Base-by-base conservation (phyloP, 2,113 vertebrate species). In the Phalacrocorax aristotelis region DNA sequence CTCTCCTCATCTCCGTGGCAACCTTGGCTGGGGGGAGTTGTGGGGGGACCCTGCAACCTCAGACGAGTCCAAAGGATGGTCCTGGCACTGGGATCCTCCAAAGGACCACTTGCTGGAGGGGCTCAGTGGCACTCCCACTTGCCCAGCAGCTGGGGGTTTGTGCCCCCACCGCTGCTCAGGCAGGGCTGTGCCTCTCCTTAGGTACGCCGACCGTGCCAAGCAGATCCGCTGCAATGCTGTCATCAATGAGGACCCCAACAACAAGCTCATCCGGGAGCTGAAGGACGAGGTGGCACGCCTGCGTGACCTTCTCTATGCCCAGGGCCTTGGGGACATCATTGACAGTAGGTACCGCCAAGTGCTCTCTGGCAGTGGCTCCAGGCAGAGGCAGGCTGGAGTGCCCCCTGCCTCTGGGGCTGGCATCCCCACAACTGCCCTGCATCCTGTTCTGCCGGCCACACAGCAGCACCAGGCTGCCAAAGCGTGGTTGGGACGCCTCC, bases 181-280 rank as follows among this genome's bases (percentile, higher is more conserved):
- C 25, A 94, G 66, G 21, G 3, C 25, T 29, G 44, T 89, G 71
- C 79, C 38, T 16, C 38, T 54, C 32, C 38, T 29, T 94, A 99
- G 99, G 98, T 99, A 99, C 0, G 99, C 99, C 0, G 99, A 99
- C 96, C 98, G 99, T 26, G 99, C 99, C 96, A 99, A 99, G 97
- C 99, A 99, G 98, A 99, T 99, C 92, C 99, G 99, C 80, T 99
- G 99, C 80, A 99, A 99, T 0, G 99, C 99, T 0, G 98, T 99
- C 91, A 99, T 99, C 97, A 99, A 99, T 0, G 99, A 99, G 97
- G 99, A 99, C 91, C 99, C 99, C 93, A 99, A 99, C 98, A 99
- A 99, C 97, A 99, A 99, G 22, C 97, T 99, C 93, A 99, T 99
- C 97, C 98, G 99, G 2, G 99, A 99, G 96, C 98, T 99, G 89